A percentile compares a stretch with the other conserved stretches of the same genome.
phyloP scores from a whole-genome alignment of 2,888 invertebrate species.

The Sphinx pinastri region DNA sequence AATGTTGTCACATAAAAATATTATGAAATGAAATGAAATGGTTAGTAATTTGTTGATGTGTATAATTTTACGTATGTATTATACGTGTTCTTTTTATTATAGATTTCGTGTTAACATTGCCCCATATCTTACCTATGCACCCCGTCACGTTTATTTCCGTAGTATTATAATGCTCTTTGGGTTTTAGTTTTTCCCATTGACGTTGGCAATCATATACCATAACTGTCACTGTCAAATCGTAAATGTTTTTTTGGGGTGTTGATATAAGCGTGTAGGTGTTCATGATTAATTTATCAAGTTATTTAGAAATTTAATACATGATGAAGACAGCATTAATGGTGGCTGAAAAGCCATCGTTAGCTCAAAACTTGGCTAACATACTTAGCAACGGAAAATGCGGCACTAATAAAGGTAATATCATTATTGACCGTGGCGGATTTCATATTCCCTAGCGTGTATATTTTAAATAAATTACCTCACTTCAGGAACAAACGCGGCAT shows the following conservation, averaged over 20 bases:
- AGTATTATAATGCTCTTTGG: too few species aligned
- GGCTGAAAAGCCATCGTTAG: conserved; percentile 99
- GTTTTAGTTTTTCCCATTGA: not conserved
- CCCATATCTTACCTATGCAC: too few species aligned
- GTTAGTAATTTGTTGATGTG: not conserved
- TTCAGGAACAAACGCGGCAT: conserved; percentile 89
- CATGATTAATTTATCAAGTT: not conserved
- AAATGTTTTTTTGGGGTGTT: not conserved
- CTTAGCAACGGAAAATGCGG: conserved; percentile 93
- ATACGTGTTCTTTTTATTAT: not conserved
- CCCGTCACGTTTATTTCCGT: too few species aligned
- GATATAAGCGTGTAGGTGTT: conserved; percentile 13
- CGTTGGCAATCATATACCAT: not conserved
- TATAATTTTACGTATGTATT: not conserved
- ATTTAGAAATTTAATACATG: conserved; percentile 40
- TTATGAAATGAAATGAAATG: too few species aligned
- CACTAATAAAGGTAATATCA: conserved; percentile 88
- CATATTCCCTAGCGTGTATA: not conserved
- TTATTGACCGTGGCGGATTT: not conserved
- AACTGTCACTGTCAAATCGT: conserved; percentile 4
- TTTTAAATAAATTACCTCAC: conserved; percentile 27
- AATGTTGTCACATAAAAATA: conserved; percentile 1
- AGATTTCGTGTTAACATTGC: too few species aligned
- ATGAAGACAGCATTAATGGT: conserved; percentile 98
- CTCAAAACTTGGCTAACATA: conserved; percentile 96